Base-by-base conservation (phyloP, 2,113 vertebrate species). In the Alouatta palliata region DNA sequence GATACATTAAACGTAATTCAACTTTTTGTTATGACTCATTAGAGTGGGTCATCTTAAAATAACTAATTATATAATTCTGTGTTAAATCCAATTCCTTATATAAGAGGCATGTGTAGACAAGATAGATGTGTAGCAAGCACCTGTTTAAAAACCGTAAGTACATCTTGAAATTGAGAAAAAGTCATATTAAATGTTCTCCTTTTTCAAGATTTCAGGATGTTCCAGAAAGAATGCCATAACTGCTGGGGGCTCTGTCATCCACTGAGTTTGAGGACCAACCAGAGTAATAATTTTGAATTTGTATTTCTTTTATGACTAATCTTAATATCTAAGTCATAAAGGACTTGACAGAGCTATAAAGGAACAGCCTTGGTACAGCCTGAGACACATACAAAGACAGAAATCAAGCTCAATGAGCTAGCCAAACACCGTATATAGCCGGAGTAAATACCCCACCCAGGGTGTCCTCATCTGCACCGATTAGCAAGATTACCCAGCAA, bases 1-100 rank as follows among this genome's bases (percentile, higher is more conserved):
- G n/a, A 17, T 35, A 23, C 27, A 56, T 25, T 21, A 56, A 90
- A 92, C 13, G 9, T 27, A 87, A 88, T 73, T 79, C 73, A 66
- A 79, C 49, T 54, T 95, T 94, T 81, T 61, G 19, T 80, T 79
- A 61, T 87, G 66, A 95, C 80, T 97, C 87, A 90, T 73, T 40
- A 58, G 75, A 17, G 7, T 52, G 47, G 70, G 20, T 87, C 88
- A 66, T 84, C 43, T 85, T 87, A 90, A 90, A 96, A 64, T 77
- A 95, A 76, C 61, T 61, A 79, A 86, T 84, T 90, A 90, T 79
- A 70, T 66, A 91, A 91, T 66, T 81, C 40, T 30, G 27, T 45
- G 45, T 75, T 47, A 56, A 45, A 45, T 61, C 4, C 25, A 43
- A 76, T 54, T 56, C 68, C 27, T 61, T 77, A 27, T 20, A 23